These are phyloP conservation scores for Rhineura floridana DNA, from an alignment of 2,113 vertebrate species.

Conservation along the genomic window DNA sequence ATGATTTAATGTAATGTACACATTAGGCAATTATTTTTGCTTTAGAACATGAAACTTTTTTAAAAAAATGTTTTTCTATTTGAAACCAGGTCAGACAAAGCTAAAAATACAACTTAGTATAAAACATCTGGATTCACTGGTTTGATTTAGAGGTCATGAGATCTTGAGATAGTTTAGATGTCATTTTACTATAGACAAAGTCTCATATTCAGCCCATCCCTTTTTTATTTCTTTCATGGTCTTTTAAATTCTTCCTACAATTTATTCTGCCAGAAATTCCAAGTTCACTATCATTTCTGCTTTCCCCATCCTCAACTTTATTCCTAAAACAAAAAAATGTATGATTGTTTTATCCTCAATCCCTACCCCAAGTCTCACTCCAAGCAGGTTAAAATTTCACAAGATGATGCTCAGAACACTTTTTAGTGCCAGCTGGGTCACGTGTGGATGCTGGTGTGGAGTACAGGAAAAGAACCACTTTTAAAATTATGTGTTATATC, in stretches of 20 bases:
- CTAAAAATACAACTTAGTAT: neutral
- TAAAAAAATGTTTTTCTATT: neutral
- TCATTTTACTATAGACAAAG: neutral
- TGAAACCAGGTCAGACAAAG: neutral
- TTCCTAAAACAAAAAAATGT: neutral
- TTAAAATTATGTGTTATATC: neutral
- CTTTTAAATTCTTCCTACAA: neutral
- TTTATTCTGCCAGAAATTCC: neutral
- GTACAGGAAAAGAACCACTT: neutral
- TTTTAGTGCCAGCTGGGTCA: neutral
- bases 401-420: neutral
- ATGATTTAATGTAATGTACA: too few species aligned
- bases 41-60: neutral
- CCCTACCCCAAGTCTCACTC: neutral
- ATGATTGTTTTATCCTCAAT: neutral
- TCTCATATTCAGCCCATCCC: neutral
- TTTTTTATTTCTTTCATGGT: neutral
- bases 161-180: neutral
- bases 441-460: neutral
- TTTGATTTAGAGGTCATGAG: neutral
- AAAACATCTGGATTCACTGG: neutral
- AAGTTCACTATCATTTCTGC: neutral
- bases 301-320: neutral
- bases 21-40: neutral
- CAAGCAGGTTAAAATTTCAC: neutral